Base-by-base conservation (phyloP, 2,113 vertebrate genomes). In the Trogon melanurus region DNA sequence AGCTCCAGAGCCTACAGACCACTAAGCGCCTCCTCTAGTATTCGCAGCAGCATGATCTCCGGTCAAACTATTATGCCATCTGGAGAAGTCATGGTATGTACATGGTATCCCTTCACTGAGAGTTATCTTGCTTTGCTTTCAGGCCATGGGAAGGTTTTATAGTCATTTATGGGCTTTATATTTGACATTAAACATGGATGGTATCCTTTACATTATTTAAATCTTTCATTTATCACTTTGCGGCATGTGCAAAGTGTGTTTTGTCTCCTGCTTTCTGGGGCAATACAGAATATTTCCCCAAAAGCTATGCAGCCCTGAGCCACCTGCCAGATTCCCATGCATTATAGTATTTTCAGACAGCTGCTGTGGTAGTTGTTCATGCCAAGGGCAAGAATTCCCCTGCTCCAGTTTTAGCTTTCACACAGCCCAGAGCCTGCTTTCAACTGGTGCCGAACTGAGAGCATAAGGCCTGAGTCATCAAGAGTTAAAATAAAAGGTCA, bases 251-350 rank as follows among this genome's bases (percentile, higher is more conserved):
- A 89, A 92, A 91, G 57, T 72, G 18, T 14, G 5, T 64, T 86
- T 90, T 14, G 20, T 34, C 45, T 83, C 26, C 23, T 4, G 18
- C 60, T 70, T 94, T 92, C 88, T 75, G 65, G 44, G 65, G 38
- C 70, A 84, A 67, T 34, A 16, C 14, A 61, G 73, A 79, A 50
- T 74, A 67, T 86, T 94, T 96, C 69, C 69, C 85, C 53, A 71
- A 86, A 89, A 89, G 34, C 69, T 95, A 67, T 91, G 83, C 91
- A 69, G 57, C 61, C 70, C 34, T 60, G 48, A 93, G 66, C 94
- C 96, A 97, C 92, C 91, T 96, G 96, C 94, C 76, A 96, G 76
- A 95, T 93, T 95, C 94, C 80, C 86, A 89, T n/a, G 57, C 56
- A 86, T 81, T 60, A 90, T 30, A 88, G 26, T 70, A 84, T 91